Percentiles rank a stretch among this genome's conserved stretches.
phyloP scores from a whole-genome alignment of 2,888 invertebrate species.

The Microchrysa polita region DNA sequence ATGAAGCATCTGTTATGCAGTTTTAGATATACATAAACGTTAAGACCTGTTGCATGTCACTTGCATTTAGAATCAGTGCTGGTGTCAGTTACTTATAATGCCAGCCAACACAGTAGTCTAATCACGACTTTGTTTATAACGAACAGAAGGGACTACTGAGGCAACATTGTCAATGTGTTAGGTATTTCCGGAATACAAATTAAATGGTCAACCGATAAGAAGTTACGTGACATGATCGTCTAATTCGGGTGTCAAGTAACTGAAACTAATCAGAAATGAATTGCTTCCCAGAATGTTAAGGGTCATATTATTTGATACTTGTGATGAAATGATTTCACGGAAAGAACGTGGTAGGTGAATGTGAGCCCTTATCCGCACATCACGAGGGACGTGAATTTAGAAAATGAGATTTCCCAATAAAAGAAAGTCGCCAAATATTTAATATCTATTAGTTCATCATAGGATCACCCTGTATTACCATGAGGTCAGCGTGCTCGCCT shows the following conservation, averaged over 20 bases:
- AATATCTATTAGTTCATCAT: too few species aligned
- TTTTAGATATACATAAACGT: background rate
- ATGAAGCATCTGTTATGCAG: conserved; percentile 4
- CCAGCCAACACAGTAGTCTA: conserved; percentile 11
- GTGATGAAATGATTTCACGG: too few species aligned
- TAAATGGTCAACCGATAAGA: conserved; percentile 1
- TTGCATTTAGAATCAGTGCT: background rate
- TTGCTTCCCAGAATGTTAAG: too few species aligned
- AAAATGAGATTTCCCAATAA: too few species aligned
- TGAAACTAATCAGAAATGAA: too few species aligned
- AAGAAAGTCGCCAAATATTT: too few species aligned
- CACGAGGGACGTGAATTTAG: too few species aligned
- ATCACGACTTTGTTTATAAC: background rate
- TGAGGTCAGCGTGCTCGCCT: too few species aligned
- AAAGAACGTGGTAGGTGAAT: too few species aligned
- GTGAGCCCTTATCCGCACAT: too few species aligned
- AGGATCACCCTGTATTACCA: too few species aligned
- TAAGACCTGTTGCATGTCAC: background rate
- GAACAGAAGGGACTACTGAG: background rate
- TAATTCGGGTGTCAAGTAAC: background rate
- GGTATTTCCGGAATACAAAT: background rate
- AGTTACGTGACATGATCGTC: conserved; percentile 16
- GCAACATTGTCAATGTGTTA: background rate
- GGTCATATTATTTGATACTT: too few species aligned
- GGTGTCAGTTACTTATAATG: background rate